These are phyloP conservation scores for Pangasius larnaudii DNA, from an alignment of 2,797 vertebrate genomes.

Conservation along the genomic window DNA sequence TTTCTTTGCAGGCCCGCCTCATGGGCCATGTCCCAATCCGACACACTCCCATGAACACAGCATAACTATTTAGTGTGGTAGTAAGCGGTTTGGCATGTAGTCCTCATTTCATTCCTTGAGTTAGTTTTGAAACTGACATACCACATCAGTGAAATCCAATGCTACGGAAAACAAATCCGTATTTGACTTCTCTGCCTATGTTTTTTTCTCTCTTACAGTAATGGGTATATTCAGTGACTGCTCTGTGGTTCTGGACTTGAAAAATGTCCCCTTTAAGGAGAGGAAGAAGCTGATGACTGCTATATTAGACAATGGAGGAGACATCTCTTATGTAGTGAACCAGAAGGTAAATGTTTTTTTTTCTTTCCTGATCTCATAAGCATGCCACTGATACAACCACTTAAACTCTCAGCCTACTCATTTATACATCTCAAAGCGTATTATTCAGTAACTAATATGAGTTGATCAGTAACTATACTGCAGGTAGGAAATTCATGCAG, in stretches of 20 bases:
- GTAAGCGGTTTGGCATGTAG: neutral
- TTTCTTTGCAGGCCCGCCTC: neutral
- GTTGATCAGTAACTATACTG: neutral
- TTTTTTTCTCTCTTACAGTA: neutral
- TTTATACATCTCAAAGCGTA: neutral
- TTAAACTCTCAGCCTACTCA: neutral
- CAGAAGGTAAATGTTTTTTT: slow-evolving; percentile 68
- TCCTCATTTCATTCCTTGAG: neutral
- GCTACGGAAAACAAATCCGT: neutral
- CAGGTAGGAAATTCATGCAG: no score
- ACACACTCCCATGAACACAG: neutral
- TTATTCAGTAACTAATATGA: neutral
- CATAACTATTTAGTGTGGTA: neutral
- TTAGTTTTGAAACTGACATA: neutral
- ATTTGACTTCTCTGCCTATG: neutral
- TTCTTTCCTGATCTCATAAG: no score
- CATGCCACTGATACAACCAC: neutral
- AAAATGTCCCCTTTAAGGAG: slow-evolving; percentile 70
- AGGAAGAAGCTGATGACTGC: slow-evolving; percentile 75
- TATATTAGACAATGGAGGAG: slow-evolving; percentile 77
- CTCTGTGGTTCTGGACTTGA: slow-evolving; percentile 78
- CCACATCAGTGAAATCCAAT: neutral
- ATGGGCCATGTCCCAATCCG: neutral
- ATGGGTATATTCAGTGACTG: slow-evolving; percentile 78
- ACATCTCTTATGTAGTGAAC: slow-evolving; percentile 75